Conservation (phyloP, 2,888 invertebrate genomes). For the Ischnura elegans region DNA sequence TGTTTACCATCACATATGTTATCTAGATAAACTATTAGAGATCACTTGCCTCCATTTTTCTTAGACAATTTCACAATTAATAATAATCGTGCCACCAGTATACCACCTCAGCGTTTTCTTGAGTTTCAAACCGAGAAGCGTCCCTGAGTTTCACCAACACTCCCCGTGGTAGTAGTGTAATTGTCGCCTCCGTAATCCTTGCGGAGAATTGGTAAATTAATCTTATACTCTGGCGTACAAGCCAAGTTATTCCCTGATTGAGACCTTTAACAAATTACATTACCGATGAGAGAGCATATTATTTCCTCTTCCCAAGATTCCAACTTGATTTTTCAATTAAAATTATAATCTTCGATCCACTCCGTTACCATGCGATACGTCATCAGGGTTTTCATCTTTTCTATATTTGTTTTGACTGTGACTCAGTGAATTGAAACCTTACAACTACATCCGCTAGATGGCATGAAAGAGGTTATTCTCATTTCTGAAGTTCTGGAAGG, state of each 20-base stretch:
- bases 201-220: not conserved
- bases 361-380: not conserved
- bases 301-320: too few species aligned
- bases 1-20: not conserved
- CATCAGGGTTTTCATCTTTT: not conserved
- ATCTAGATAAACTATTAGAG: not conserved
- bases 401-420: slow-evolving; percentile 12
- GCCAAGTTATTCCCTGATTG: not conserved
- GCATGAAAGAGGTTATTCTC: not conserved
- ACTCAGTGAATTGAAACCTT: slow-evolving; percentile 46
- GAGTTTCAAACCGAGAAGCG: not conserved
- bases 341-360: not conserved
- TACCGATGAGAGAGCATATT: not conserved
- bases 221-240: not conserved
- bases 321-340: not conserved
- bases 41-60: slow-evolving; percentile 42
- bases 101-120: not conserved
- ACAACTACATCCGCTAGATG: slow-evolving; percentile 13
- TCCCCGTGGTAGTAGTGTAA: not conserved
- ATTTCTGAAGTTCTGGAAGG: slow-evolving; percentile 60
- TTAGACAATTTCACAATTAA: not conserved
- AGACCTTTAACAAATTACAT: not conserved
- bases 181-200: not conserved
- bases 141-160: not conserved
- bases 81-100: not conserved